Evolutionary conservation across 2,888 invertebrate genomes (phyloP).

Genomic region (Myopa tessellatipennis): DNA sequence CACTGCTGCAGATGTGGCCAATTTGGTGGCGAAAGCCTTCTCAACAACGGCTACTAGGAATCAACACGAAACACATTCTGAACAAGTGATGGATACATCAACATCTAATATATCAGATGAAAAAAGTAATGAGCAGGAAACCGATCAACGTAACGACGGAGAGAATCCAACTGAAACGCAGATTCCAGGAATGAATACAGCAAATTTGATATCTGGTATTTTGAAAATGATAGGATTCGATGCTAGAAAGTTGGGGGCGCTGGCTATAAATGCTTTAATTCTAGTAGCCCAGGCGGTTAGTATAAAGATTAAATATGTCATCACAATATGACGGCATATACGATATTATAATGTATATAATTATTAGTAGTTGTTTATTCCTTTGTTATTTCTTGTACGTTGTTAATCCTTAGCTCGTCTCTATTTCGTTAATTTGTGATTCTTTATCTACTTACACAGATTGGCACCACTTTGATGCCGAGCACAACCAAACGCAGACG

Average conservation of each 20-base stretch:
- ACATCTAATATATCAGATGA: slow-evolving; percentile 35
- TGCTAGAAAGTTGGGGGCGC: slow-evolving; percentile 80
- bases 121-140: slow-evolving; percentile 35
- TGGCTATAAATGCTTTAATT: slow-evolving; percentile 84
- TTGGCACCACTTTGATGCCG: slow-evolving; percentile 60
- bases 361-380: too few species aligned
- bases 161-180: slow-evolving; percentile 43
- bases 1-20: slow-evolving; percentile 72
- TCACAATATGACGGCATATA: too few species aligned
- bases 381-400: too few species aligned
- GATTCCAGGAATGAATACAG: slow-evolving; percentile 48
- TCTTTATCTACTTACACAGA: slow-evolving; percentile 45
- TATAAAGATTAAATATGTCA: slow-evolving; percentile 39
- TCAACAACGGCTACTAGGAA: slow-evolving; percentile 52
- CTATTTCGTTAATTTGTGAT: too few species aligned
- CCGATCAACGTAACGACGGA: slow-evolving; percentile 45
- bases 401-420: too few species aligned
- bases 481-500: slow-evolving; percentile 48
- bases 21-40: slow-evolving; percentile 73
- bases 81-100: slow-evolving; percentile 38
- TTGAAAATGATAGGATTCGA: slow-evolving; percentile 81
- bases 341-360: too few species aligned
- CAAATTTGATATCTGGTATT: slow-evolving; percentile 68
- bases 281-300: slow-evolving; percentile 87
- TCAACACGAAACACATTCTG: slow-evolving; percentile 46